Percentiles rank a stretch among this genome's conserved stretches.
These are phyloP conservation scores for Monochamus saltuarius DNA, from an alignment of 1,140 invertebrate genomes.

Conservation along the genomic window DNA sequence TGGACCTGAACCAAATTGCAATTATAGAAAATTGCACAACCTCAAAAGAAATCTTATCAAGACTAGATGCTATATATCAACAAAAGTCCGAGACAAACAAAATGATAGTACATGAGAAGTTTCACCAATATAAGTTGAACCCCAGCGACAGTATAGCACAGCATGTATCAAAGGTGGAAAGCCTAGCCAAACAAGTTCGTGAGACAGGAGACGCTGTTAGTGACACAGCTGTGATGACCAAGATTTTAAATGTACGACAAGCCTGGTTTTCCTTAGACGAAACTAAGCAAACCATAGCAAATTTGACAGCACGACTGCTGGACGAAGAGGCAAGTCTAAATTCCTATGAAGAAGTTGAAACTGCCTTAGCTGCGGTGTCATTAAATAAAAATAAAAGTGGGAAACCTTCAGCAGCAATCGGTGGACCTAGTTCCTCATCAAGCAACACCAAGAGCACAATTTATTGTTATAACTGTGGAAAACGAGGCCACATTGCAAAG, in stretches of 20 bases:
- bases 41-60: constrained; percentile 37
- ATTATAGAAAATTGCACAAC: constrained; percentile 45
- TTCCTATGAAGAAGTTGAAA: constrained; percentile 39
- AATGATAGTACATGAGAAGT: constrained; percentile 47
- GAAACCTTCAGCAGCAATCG: background rate
- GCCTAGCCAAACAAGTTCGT: constrained; percentile 44
- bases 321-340: constrained; percentile 48
- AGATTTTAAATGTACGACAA: constrained; percentile 46
- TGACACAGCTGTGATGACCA: constrained; percentile 48
- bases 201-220: constrained; percentile 46
- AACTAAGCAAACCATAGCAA: constrained; percentile 45
- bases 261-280: constrained; percentile 49
- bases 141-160: constrained; percentile 38
- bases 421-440: too few relatives aligned
- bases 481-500: constrained; percentile 39
- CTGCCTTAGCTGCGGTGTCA: constrained; percentile 26
- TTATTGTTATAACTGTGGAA: constrained; percentile 41
- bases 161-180: constrained; percentile 50
- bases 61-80: constrained; percentile 42
- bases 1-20: constrained; percentile 44
- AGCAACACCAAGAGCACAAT: constrained; percentile 21
- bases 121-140: constrained; percentile 47
- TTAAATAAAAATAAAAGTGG: constrained; percentile 21
- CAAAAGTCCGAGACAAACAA: constrained; percentile 35
- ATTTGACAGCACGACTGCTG: constrained; percentile 49